phyloP scores from a whole-genome alignment of 2,888 invertebrate genomes.

The Archaeoteleia sp. region DNA sequence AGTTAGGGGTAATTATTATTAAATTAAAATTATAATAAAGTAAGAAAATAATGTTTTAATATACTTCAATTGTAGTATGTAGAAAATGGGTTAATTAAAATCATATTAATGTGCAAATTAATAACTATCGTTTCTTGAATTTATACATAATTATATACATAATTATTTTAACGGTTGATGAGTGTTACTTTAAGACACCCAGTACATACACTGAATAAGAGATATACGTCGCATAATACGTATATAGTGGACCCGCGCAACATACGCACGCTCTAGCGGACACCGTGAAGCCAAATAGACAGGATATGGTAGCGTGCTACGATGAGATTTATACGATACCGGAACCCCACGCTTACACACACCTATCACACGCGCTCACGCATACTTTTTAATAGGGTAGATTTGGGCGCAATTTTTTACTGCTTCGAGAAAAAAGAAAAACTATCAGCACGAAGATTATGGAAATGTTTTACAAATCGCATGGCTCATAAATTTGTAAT shows the following conservation, averaged over 20 bases:
- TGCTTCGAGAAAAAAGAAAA: slow-evolving; percentile 26
- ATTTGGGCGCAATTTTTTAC: slow-evolving; percentile 32
- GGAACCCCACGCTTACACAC: slow-evolving; percentile 62
- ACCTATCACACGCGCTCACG: slow-evolving; percentile 48
- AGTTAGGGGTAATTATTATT: too few species aligned
- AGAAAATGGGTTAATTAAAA: too few species aligned
- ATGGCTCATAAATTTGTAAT: too few species aligned
- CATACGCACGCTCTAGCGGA: slow-evolving; percentile 49
- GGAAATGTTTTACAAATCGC: slow-evolving; percentile 1
- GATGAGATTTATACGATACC: slow-evolving; percentile 72
- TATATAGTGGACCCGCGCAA: slow-evolving; percentile 30
- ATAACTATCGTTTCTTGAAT: too few species aligned
- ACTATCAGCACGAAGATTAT: slow-evolving; percentile 25
- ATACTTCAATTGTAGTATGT: too few species aligned
- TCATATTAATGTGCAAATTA: too few species aligned
- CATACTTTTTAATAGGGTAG: slow-evolving; percentile 31
- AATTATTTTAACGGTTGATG: not conserved
- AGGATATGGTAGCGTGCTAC: slow-evolving; percentile 62
- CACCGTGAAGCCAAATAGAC: slow-evolving; percentile 62
- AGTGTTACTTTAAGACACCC: slow-evolving; percentile 16
- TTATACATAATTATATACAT: too few species aligned
- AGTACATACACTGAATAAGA: slow-evolving; percentile 23
- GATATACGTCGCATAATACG: slow-evolving; percentile 44
- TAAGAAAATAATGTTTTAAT: too few species aligned
- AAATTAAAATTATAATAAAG: too few species aligned